phyloP scores from a whole-genome alignment of 2,888 invertebrate genomes.

The Agonopterix arenella region DNA sequence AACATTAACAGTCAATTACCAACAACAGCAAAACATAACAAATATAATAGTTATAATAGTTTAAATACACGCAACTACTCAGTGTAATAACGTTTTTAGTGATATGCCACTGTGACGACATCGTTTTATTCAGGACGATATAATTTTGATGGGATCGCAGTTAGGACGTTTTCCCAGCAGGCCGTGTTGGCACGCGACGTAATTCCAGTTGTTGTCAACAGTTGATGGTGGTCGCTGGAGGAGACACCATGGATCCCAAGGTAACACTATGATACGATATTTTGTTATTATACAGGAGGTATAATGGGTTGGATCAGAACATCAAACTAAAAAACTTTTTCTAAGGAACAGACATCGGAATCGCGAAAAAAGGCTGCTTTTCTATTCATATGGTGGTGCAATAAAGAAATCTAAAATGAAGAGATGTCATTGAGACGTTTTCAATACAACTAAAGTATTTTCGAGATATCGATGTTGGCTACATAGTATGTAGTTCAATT shows the following conservation, averaged over 20 bases:
- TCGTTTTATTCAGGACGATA: neutral
- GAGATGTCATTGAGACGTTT: too few relatives aligned
- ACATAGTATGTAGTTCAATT: too few relatives aligned
- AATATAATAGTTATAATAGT: slow-evolving; percentile 6
- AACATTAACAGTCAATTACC: slow-evolving; percentile 1
- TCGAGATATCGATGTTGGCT: too few relatives aligned
- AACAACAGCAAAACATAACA: neutral
- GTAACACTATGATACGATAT: slow-evolving; percentile 20
- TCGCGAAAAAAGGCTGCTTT: too few relatives aligned
- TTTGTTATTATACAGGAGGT: too few relatives aligned
- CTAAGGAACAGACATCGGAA: too few relatives aligned
- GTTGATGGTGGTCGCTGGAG: slow-evolving; percentile 29
- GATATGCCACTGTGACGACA: neutral
- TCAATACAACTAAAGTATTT: too few relatives aligned
- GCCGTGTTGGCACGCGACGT: slow-evolving; percentile 28
- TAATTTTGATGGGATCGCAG: slow-evolving; percentile 12
- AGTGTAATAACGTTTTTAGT: slow-evolving; percentile 17
- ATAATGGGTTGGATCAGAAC: too few relatives aligned
- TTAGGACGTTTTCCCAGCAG: slow-evolving; percentile 31
- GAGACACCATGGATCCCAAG: slow-evolving; percentile 49
- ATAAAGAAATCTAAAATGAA: too few relatives aligned
- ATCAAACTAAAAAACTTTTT: too few relatives aligned
- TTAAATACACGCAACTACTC: slow-evolving; percentile 15
- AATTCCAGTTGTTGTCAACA: slow-evolving; percentile 35
- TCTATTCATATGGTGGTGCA: too few relatives aligned